Conservation (phyloP, 1,140 invertebrate genomes). For the Hylaeus anthracinus region DNA sequence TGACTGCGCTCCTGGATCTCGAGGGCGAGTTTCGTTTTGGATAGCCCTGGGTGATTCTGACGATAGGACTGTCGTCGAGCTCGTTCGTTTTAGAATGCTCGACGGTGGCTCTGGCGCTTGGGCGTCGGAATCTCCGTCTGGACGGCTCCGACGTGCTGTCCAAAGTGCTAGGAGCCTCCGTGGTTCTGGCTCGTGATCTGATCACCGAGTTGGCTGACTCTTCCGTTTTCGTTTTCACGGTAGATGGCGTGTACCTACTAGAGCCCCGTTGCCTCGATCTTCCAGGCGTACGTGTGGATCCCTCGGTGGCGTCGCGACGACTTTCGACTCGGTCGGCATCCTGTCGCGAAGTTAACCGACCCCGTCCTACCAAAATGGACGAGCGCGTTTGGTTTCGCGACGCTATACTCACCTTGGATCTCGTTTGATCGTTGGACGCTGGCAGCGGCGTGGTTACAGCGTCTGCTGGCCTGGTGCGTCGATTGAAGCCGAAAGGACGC, state of each 20-base stretch:
- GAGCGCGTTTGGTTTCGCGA: conserved; percentile 78
- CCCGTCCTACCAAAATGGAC: conserved; percentile 59
- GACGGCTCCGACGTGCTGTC: conserved; percentile 25
- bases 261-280: conserved; percentile 68
- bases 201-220: conserved; percentile 19
- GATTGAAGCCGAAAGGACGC: conserved; percentile 81
- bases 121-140: conserved; percentile 58
- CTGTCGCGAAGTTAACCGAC: conserved; percentile 68
- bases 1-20: conserved; percentile 31
- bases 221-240: conserved; percentile 10
- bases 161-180: conserved; percentile 3
- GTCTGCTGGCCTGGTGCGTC: conserved; percentile 76
- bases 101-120: conserved; percentile 40
- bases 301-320: background rate
- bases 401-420: conserved; percentile 78
- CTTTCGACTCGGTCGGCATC: background rate
- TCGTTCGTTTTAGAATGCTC: conserved; percentile 48
- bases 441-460: conserved; percentile 71
- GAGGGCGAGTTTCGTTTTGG: conserved; percentile 35
- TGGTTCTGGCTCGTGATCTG: conserved; percentile 39
- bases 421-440: conserved; percentile 64
- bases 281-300: background rate
- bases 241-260: conserved; percentile 68
- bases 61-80: conserved; percentile 61
- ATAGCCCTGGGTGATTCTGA: conserved; percentile 57